phyloP scores from a whole-genome alignment of 1,140 invertebrate genomes.

The Parapsyche elsis region DNA sequence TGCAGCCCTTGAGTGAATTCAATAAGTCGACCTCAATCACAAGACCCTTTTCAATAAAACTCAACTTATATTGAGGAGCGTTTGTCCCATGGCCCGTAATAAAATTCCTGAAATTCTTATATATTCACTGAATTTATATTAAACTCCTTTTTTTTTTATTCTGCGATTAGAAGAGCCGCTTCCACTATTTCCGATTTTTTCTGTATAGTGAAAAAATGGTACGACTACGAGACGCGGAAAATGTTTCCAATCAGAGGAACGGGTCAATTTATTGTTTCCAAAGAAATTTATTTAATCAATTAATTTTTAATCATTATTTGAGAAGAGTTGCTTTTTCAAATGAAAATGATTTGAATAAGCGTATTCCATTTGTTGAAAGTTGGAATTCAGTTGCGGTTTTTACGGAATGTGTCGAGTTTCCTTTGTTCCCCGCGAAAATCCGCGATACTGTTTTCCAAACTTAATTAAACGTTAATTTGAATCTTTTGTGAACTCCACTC shows the following conservation, averaged over 20 bases:
- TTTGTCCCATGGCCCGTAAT: constrained; percentile 44
- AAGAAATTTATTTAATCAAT: too few species aligned
- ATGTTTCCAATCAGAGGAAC: too few species aligned
- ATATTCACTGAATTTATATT: constrained; percentile 36
- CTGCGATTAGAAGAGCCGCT: not conserved
- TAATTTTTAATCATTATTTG: not conserved
- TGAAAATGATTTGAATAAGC: too few species aligned
- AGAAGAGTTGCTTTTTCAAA: not conserved
- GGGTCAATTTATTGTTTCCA: too few species aligned
- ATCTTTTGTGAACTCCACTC: constrained; percentile 27
- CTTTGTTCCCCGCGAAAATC: not conserved
- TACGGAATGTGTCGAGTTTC: not conserved
- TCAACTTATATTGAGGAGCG: constrained; percentile 41
- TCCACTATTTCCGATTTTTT: not conserved
- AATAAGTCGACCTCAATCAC: constrained; percentile 51
- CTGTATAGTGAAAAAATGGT: too few species aligned
- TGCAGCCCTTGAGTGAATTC: constrained; percentile 28
- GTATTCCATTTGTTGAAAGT: not conserved
- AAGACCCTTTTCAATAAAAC: constrained; percentile 49
- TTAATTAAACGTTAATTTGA: constrained; percentile 37
- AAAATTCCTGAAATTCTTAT: constrained; percentile 46
- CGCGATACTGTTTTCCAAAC: constrained; percentile 26
- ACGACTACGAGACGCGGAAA: too few species aligned
- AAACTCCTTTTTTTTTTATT: constrained; percentile 6
- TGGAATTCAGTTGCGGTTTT: not conserved